Evolutionary conservation across 2,113 vertebrate genomes (phyloP).

Genomic region (Lonchura striata): DNA sequence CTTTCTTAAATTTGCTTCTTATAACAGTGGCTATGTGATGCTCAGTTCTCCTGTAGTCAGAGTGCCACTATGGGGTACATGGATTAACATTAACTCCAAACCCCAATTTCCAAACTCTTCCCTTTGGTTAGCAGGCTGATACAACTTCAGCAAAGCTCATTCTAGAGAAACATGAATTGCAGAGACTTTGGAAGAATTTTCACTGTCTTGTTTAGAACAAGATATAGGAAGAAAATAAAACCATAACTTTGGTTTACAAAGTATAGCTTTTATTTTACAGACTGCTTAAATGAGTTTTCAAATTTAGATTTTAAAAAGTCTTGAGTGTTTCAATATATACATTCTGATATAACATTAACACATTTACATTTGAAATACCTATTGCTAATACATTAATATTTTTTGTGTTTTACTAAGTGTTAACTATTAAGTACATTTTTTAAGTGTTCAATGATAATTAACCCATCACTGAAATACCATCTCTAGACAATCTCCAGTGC

Average conservation of each 20-base stretch:
- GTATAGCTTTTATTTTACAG: slow-evolving; percentile 45
- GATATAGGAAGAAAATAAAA: not conserved
- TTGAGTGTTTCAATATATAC: not conserved
- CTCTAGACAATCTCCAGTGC: not conserved
- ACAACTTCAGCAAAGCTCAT: not conserved
- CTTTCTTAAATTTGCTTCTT: not conserved
- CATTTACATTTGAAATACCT: slow-evolving; percentile 15
- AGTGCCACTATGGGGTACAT: not conserved
- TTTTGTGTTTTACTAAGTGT: not conserved
- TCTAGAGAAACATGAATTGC: not conserved
- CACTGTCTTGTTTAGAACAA: not conserved
- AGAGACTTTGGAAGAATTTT: not conserved
- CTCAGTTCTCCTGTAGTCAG: not conserved
- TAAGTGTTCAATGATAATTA: not conserved
- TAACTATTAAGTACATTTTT: not conserved
- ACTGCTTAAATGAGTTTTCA: slow-evolving; percentile 1
- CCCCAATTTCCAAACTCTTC: not conserved
- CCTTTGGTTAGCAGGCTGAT: not conserved
- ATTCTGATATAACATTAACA: not conserved
- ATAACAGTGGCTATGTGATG: not conserved
- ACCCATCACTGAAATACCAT: not conserved
- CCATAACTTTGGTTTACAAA: slow-evolving; percentile 11
- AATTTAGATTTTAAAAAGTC: slow-evolving; percentile 31
- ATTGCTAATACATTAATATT: not conserved
- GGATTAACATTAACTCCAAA: not conserved